Percentiles rank a stretch among this genome's conserved stretches.
Conservation (phyloP, 2,113 vertebrate species). For the Bagarius yarrelli region DNA sequence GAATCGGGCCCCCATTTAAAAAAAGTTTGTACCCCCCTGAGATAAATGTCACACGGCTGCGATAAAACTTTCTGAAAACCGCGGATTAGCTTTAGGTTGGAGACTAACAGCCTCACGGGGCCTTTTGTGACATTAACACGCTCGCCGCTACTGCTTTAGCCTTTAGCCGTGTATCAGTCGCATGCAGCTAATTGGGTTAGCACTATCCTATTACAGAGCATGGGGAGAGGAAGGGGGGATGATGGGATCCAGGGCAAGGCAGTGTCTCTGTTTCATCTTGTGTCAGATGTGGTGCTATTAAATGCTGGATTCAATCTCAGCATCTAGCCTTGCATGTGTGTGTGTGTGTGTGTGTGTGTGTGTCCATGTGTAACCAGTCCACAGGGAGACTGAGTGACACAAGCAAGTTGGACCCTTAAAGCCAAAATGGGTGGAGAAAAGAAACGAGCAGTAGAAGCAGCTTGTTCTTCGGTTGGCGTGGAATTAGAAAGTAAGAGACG, state of each 20-base stretch:
- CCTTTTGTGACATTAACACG: slow-evolving; percentile 36
- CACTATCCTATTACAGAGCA: slow-evolving; percentile 36
- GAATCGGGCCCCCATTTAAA: too few species aligned
- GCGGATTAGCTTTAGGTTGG: slow-evolving; percentile 20
- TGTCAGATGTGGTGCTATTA: neutral
- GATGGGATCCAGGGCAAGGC: slow-evolving; percentile 7
- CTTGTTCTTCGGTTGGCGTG: neutral
- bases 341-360: neutral
- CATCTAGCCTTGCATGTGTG: neutral
- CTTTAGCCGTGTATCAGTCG: slow-evolving; percentile 37
- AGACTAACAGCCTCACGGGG: slow-evolving; percentile 33
- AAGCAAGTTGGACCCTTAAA: slow-evolving; percentile 17
- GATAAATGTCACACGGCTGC: slow-evolving; percentile 27
- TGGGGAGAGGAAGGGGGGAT: slow-evolving; percentile 11
- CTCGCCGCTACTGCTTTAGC: slow-evolving; percentile 38
- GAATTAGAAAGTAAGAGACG: neutral
- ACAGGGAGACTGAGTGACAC: slow-evolving; percentile 19
- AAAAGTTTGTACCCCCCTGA: too few species aligned
- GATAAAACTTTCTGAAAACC: slow-evolving; percentile 31
- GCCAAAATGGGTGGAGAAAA: neutral
- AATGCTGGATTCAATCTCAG: slow-evolving; percentile 26
- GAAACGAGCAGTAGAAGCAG: neutral
- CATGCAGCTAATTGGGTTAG: slow-evolving; percentile 46
- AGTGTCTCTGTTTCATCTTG: slow-evolving; percentile 34
- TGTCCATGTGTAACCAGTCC: neutral